Evolutionary conservation across 2,888 invertebrate genomes (phyloP).

Genomic region (Leptinotarsa peninsularis): DNA sequence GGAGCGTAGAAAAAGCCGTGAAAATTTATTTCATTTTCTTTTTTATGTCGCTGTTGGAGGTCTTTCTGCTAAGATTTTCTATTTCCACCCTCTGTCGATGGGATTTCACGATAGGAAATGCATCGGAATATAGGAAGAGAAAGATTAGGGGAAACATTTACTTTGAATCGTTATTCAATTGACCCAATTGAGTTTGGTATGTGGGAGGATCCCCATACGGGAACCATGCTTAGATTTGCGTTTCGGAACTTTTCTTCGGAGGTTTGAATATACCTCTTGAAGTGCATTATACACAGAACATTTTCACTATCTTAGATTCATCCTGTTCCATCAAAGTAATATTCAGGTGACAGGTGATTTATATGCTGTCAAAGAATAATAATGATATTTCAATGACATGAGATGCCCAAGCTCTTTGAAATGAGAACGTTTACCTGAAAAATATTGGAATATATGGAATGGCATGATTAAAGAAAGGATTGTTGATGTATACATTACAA

Average conservation of each 20-base stretch:
- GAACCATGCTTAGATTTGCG: not conserved
- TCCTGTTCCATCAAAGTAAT: too few relatives aligned
- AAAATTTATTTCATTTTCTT: constrained; percentile 7
- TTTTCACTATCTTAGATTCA: too few relatives aligned
- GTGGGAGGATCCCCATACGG: not conserved
- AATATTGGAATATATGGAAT: too few relatives aligned
- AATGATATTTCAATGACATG: too few relatives aligned
- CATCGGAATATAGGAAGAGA: not conserved
- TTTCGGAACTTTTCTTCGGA: not conserved
- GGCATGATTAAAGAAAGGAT: too few relatives aligned
- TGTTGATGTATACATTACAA: too few relatives aligned
- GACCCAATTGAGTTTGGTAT: not conserved
- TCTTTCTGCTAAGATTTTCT: not conserved
- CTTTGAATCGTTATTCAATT: constrained; percentile 5
- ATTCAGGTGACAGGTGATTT: too few relatives aligned
- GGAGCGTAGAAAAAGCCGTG: not conserved
- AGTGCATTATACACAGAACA: not conserved
- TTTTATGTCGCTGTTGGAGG: not conserved
- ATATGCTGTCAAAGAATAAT: too few relatives aligned
- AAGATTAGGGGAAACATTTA: not conserved
- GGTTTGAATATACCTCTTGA: too few relatives aligned
- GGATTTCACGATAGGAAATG: not conserved
- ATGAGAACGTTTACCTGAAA: too few relatives aligned
- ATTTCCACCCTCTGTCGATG: not conserved
- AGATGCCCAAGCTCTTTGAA: too few relatives aligned